Base-by-base conservation (phyloP, 2,797 vertebrate species). In the Coendou prehensilis region DNA sequence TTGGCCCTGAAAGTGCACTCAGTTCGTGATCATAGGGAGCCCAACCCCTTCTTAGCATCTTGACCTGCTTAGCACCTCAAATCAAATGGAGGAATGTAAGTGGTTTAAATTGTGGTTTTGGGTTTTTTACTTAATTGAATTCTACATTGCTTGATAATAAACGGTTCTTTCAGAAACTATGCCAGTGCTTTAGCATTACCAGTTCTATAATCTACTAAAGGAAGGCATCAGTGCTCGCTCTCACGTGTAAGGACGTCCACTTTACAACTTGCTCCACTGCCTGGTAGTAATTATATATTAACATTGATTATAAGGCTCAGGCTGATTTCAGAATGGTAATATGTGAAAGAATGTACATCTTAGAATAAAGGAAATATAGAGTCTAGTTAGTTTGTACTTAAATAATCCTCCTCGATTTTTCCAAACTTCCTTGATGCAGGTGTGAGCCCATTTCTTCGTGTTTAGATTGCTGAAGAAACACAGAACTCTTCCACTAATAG, bases 241-340 rank as follows among this genome's bases (percentile, higher is more conserved):
- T 95, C 23, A 4, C 28, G 5, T 0, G 9, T 71, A 82, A 84
- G 88, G 41, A n/a, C 10, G n/a, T 78, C n/a, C 54, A 52, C 11
- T 18, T 89, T 52, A 59, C 26, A 26, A 87, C 10, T 11, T 37
- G 73, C 50, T 23, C 61, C 26, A 10, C 26, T 84, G 64, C 20
- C 67, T 87, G 61, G 18, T 59, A 85, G 83, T 54, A 52, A 30
- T 28, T 84, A 73, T 18, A n/a, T 17, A 33, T 61, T 56, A 79
- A 41, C 67, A 26, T 9, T 84, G 76, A 61, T 91, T 15, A 45
- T 52, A 73, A 92, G 69, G 61, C 54, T 84, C 63, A 64, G 37
- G 57, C 23, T 97, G 67, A 96, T 56, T 87, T 95, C 37, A 73
- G 76, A 87, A 87, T 69, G 71, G 93, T 50, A 61, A 47, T 73